phyloP scores from a whole-genome alignment of 2,888 invertebrate genomes.

The Seira musarum region DNA sequence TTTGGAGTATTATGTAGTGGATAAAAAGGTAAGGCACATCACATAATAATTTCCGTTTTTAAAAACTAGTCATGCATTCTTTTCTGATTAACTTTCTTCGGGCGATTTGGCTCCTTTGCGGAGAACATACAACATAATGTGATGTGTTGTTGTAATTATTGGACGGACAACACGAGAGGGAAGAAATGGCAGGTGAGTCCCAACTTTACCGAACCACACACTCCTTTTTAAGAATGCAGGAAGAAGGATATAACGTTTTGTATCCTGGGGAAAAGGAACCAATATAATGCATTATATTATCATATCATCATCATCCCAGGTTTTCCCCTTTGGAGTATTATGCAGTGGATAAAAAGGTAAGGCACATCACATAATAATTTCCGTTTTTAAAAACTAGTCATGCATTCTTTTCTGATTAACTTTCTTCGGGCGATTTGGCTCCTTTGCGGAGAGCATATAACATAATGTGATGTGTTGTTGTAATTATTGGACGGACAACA shows the following conservation, averaged over 20 bases:
- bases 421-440: conserved; percentile 31
- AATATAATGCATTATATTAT: no score
- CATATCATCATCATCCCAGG: no score
- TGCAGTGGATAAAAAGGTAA: neutral
- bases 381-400: conserved; percentile 11
- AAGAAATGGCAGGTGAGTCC: neutral
- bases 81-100: conserved; percentile 24
- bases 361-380: neutral
- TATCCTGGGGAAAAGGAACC: conserved; percentile 33
- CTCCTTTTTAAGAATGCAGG: conserved; percentile 48
- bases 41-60: neutral
- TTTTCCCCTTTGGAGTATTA: conserved; percentile 9
- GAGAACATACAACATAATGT: no score
- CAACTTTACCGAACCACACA: neutral
- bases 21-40: neutral
- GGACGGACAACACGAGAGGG: conserved; percentile 22
- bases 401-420: neutral
- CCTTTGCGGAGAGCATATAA: no score
- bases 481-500: conserved; percentile 39
- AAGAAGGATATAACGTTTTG: conserved; percentile 24
- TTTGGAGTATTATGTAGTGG: neutral
- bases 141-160: conserved; percentile 38
- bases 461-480: conserved; percentile 15
- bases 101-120: neutral
- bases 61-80: conserved; percentile 10